Base-by-base conservation (phyloP, 2,113 vertebrate species). In the Amphilophus citrinellus region DNA sequence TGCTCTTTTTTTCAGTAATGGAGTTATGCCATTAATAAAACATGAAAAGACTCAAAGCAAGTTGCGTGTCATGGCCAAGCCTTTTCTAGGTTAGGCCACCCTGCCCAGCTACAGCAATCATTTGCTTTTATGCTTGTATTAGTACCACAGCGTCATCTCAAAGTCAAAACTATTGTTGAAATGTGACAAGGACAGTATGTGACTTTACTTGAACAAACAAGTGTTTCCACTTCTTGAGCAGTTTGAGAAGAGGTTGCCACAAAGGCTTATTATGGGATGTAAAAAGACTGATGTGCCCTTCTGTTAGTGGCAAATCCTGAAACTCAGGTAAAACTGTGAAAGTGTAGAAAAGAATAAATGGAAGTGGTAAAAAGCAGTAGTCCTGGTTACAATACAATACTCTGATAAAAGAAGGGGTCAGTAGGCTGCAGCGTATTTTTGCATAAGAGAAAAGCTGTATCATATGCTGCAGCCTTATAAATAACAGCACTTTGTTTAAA, bases 81-180 rank as follows among this genome's bases (percentile, higher is more conserved):
- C 27, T 73, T 62, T 76, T 37, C 71, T 32, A 32, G 76, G 81
- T 87, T 76, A 83, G 65, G 65, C 50, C 83, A 77, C 76, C 88
- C 84, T 92, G 80, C 39, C 84, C 80, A 75, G 71, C 59, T 37
- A 24, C 24, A 37, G 3, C 37, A 75, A 50, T 66, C 15, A 1
- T 56, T 56, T 73, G 18, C 68, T 58, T 35, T 59, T 35, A 77
- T n/a, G 50, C 65, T 44, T 5, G 3, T 14, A 66, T 65, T 47
- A 71, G 71, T 81, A 84, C 81, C 22, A 76, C 56, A 66, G 50
- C 6, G 5, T 24, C 37, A 62, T 30, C 35, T 44, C 58, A 77
- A 60, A 37, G 44, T 83, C 24, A 37, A 27, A 78, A 61, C 65
- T 37, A 47, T 61, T 47, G 10, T 8, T 56, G 47, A 35, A 56